A percentile compares a stretch with the other conserved stretches of the same genome.
phyloP scores from a whole-genome alignment of 1,140 invertebrate species.

The Euborellia annulipes region DNA sequence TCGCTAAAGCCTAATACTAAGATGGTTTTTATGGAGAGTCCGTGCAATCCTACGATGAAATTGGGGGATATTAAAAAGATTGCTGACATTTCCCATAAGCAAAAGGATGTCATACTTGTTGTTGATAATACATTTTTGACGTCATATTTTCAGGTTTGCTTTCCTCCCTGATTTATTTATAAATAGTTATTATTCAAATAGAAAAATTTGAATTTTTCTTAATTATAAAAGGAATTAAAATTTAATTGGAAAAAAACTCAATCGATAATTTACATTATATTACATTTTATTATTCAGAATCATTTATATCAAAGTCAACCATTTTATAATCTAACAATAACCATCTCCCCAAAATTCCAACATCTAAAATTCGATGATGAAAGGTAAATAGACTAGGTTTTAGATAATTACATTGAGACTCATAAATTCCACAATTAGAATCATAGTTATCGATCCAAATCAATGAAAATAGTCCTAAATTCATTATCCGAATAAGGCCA shows the following conservation, averaged over 20 bases:
- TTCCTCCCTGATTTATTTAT: too few species aligned
- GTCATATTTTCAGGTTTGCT: constrained; percentile 40
- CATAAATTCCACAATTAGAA: constrained; percentile 45
- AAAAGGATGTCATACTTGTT: constrained; percentile 36
- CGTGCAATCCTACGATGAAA: constrained; percentile 53
- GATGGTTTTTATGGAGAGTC: constrained; percentile 48
- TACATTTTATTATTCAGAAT: constrained; percentile 26
- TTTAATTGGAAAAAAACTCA: too few species aligned
- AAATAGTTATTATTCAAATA: too few species aligned
- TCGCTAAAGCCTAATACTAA: constrained; percentile 38
- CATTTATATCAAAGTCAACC: constrained; percentile 62
- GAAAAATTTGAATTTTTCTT: too few species aligned
- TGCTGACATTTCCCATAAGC: constrained; percentile 28
- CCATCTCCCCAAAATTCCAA: constrained; percentile 61
- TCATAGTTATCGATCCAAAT: constrained; percentile 57
- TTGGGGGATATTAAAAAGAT: constrained; percentile 45
- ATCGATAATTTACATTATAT: too few species aligned
- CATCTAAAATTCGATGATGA: constrained; percentile 49
- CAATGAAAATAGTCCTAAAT: constrained; percentile 52
- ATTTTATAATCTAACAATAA: constrained; percentile 52
- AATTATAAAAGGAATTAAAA: too few species aligned
- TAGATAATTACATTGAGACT: constrained; percentile 53
- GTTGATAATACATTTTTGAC: constrained; percentile 58
- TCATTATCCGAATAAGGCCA: constrained; percentile 42
- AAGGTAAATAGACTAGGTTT: constrained; percentile 41